These are phyloP conservation scores for Clarias platycephalus DNA, from an alignment of 2,797 vertebrate genomes.

Conservation along the genomic window DNA sequence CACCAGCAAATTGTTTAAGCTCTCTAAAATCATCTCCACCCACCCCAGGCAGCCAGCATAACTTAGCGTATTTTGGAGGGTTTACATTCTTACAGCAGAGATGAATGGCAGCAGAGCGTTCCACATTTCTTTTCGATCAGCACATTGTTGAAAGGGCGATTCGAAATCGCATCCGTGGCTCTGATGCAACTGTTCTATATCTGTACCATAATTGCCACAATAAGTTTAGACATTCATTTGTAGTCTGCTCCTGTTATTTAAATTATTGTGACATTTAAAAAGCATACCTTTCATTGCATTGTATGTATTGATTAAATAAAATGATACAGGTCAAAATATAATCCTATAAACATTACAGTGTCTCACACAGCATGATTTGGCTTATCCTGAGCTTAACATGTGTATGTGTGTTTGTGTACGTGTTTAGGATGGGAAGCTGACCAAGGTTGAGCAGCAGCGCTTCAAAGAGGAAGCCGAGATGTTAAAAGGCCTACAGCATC, in stretches of 20 bases:
- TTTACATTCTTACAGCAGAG: constrained; percentile 56
- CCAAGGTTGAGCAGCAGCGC: constrained; percentile 89
- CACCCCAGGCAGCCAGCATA: constrained; percentile 13
- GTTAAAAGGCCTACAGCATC: constrained; percentile 94
- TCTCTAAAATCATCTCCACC: not conserved
- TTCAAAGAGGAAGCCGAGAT: constrained; percentile 98
- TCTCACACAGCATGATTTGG: not conserved
- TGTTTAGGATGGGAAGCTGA: constrained; percentile 89
- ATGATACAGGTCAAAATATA: not conserved
- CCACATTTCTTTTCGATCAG: not conserved
- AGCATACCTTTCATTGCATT: not conserved
- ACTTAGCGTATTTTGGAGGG: constrained; percentile 44
- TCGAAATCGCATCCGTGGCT: not conserved
- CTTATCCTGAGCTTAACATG: not conserved
- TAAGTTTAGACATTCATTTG: not conserved
- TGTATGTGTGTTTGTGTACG: not conserved
- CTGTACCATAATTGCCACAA: not conserved
- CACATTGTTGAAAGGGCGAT: not conserved
- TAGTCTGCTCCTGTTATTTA: not conserved
- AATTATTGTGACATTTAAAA: not conserved
- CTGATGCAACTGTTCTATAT: not conserved
- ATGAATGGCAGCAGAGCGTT: constrained; percentile 42
- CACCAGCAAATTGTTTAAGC: constrained; percentile 39
- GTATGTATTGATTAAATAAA: not conserved
- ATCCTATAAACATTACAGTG: not conserved